phyloP scores from a whole-genome alignment of 2,113 vertebrate species.

The Leuciscus idus region DNA sequence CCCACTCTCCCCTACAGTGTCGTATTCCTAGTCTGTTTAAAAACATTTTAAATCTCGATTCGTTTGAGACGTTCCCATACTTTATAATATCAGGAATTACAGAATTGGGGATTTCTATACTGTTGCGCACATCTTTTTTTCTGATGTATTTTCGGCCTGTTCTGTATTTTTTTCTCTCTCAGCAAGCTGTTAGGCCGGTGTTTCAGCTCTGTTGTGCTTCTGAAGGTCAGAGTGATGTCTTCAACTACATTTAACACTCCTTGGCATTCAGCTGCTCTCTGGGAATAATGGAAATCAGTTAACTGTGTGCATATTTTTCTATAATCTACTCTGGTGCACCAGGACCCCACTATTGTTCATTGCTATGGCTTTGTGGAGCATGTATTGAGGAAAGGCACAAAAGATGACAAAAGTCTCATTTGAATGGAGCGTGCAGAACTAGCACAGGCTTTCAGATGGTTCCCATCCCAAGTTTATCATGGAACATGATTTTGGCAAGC shows the following conservation, averaged over 20 bases:
- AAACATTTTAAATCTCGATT: background rate
- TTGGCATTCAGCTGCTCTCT: slow-evolving; percentile 46
- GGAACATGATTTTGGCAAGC: background rate
- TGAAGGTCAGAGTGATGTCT: slow-evolving; percentile 66
- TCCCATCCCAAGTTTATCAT: background rate
- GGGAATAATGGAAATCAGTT: slow-evolving; percentile 39
- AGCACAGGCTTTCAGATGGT: slow-evolving; percentile 8
- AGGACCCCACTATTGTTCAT: slow-evolving; percentile 50
- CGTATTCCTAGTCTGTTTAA: background rate
- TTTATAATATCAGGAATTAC: background rate
- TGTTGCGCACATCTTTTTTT: slow-evolving; percentile 29
- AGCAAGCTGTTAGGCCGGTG: slow-evolving; percentile 34
- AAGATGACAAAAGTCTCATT: slow-evolving; percentile 25
- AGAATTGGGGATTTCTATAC: slow-evolving; percentile 27
- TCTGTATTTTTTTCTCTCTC: slow-evolving; percentile 39
- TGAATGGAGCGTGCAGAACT: slow-evolving; percentile 10
- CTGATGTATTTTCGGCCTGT: slow-evolving; percentile 42
- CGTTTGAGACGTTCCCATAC: background rate
- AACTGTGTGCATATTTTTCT: slow-evolving; percentile 50
- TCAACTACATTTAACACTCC: slow-evolving; percentile 45
- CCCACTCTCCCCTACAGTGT: background rate
- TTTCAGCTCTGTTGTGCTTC: slow-evolving; percentile 64
- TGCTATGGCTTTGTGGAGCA: background rate
- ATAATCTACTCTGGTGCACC: slow-evolving; percentile 56
- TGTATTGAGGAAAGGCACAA: slow-evolving; percentile 22